These are phyloP conservation scores for Pristionchus maxplancki DNA, from an alignment of 2,888 invertebrate species.

Conservation along the genomic window DNA sequence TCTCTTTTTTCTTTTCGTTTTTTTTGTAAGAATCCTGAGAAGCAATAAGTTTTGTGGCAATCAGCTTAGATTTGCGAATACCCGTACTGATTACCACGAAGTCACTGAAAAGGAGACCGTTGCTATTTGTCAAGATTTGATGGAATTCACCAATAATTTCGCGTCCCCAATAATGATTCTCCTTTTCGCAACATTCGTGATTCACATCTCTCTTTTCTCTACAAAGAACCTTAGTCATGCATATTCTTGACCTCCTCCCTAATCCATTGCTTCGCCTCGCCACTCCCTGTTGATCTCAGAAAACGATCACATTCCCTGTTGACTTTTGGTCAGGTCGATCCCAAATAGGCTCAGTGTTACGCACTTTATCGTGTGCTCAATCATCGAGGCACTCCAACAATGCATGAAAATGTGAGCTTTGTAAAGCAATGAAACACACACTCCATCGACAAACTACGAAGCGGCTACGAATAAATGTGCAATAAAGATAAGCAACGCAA, in stretches of 20 bases:
- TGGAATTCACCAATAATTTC: no score
- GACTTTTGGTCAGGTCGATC: neutral
- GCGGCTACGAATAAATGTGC: slow-evolving; percentile 6
- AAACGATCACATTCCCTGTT: neutral
- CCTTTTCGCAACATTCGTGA: no score
- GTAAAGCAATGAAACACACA: neutral
- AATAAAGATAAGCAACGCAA: neutral
- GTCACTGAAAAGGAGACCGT: no score
- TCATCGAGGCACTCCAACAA: neutral
- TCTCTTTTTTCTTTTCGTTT: neutral
- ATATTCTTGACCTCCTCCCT: neutral
- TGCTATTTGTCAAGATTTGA: no score
- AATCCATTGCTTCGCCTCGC: neutral
- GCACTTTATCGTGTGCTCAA: slow-evolving; percentile 5
- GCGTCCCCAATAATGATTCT: no score
- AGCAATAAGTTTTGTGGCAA: no score
- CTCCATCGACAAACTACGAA: neutral
- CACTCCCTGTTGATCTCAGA: neutral
- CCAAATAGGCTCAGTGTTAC: neutral
- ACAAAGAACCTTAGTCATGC: no score
- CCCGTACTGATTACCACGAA: no score
- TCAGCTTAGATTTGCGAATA: no score
- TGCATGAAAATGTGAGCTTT: neutral
- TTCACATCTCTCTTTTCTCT: no score
- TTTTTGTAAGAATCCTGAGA: no score